These are phyloP conservation scores for Chalcosyrphus nemorum DNA, from an alignment of 2,888 invertebrate genomes.

Conservation along the genomic window DNA sequence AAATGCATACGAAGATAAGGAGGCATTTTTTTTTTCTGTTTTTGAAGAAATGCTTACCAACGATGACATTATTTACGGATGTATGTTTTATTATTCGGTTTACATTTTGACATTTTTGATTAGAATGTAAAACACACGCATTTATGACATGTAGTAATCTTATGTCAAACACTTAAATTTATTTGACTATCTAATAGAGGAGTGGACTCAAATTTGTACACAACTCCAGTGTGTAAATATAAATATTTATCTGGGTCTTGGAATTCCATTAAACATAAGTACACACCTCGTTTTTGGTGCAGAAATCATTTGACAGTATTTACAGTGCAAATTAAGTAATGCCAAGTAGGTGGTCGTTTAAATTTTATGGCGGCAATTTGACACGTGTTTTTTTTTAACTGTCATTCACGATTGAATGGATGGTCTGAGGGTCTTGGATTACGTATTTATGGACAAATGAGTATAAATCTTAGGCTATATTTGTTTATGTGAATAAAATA, in stretches of 20 bases:
- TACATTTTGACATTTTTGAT: neutral
- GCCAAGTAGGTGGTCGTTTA: neutral
- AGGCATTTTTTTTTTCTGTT: too few relatives aligned
- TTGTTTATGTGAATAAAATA: too few relatives aligned
- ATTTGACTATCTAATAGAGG: too few relatives aligned
- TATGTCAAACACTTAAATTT: neutral
- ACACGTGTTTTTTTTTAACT: neutral
- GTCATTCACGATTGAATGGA: too few relatives aligned
- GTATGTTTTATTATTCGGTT: neutral
- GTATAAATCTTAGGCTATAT: too few relatives aligned
- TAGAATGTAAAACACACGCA: neutral
- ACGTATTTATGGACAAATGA: too few relatives aligned
- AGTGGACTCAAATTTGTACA: too few relatives aligned
- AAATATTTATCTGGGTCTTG: constrained; percentile 7
- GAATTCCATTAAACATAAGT: constrained; percentile 1
- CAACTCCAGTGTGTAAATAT: neutral
- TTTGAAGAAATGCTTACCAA: neutral
- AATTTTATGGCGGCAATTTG: neutral
- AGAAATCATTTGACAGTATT: neutral
- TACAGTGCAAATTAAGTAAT: constrained; percentile 3
- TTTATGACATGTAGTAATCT: neutral
- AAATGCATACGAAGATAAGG: neutral
- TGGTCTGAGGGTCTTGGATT: too few relatives aligned
- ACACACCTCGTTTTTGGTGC: neutral
- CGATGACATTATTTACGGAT: neutral